Conservation (phyloP, 2,888 invertebrate genomes). For the Microplitis deprimator region DNA sequence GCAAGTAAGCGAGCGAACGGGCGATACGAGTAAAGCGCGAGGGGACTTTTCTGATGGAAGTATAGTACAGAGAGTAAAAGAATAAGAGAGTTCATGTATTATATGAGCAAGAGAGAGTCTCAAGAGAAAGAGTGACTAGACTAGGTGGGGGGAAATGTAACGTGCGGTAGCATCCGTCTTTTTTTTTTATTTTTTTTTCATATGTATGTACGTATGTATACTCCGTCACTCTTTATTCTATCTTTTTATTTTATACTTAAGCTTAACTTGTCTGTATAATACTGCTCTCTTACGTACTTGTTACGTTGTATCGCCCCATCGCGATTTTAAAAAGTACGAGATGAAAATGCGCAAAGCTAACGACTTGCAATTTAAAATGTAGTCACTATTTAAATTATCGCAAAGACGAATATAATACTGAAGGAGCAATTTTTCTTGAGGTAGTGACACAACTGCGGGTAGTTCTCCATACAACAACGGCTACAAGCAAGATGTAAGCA, state of each 20-base stretch:
- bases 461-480: neutral
- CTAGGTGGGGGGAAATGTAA: constrained; percentile 46
- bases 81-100: constrained; percentile 38
- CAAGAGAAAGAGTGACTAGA: neutral
- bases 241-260: constrained; percentile 28
- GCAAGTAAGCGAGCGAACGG: constrained; percentile 19
- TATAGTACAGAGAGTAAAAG: constrained; percentile 32
- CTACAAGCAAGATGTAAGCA: neutral
- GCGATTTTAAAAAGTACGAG: constrained; percentile 54
- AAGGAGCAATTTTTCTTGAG: neutral
- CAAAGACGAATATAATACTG: constrained; percentile 5
- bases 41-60: constrained; percentile 36
- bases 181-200: neutral
- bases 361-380: constrained; percentile 76
- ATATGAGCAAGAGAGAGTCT: constrained; percentile 47
- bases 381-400: constrained; percentile 63
- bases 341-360: constrained; percentile 77
- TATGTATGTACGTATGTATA: neutral
- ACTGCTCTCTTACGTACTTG: neutral
- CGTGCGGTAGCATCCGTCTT: constrained; percentile 50
- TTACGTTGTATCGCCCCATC: neutral
- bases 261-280: constrained; percentile 21
- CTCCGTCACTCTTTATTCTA: too few relatives aligned
- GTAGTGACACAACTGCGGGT: neutral
- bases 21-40: constrained; percentile 25